These are phyloP conservation scores for Formicarius rufipectus DNA, from an alignment of 2,113 vertebrate species.

Conservation along the genomic window DNA sequence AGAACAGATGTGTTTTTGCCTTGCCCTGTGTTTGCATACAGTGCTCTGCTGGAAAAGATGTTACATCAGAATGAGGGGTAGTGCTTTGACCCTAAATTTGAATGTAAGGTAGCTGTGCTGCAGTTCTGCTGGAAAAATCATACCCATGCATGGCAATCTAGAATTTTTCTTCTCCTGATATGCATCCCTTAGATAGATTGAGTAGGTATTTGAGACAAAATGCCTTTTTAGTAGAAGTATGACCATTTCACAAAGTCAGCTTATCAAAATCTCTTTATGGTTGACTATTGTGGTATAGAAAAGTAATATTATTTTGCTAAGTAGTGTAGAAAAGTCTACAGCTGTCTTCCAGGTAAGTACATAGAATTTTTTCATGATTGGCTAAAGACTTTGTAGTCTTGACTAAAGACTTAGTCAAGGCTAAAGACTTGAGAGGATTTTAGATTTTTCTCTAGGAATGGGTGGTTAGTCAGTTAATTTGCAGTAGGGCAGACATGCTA, in stretches of 20 bases:
- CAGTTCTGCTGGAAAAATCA: background rate
- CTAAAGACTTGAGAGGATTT: background rate
- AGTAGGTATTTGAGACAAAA: background rate
- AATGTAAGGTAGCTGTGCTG: background rate
- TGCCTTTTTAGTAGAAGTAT: background rate
- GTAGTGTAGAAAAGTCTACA: background rate
- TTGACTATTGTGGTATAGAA: background rate
- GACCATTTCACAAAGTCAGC: background rate
- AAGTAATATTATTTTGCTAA: background rate
- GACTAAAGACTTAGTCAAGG: no score
- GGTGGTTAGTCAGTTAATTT: background rate
- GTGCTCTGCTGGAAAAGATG: background rate
- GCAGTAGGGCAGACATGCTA: background rate
- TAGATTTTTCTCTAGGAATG: background rate
- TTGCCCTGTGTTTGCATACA: background rate
- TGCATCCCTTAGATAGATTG: background rate
- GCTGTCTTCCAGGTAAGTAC: background rate
- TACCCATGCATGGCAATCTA: background rate
- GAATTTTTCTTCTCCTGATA: background rate
- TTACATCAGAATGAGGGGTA: background rate
- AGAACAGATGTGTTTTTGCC: background rate
- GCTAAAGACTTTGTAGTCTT: no score
- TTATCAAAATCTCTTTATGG: background rate
- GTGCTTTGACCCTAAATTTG: background rate
- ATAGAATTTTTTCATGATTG: background rate